Percentiles rank a stretch among this genome's conserved stretches.
Evolutionary conservation across 1,140 invertebrate genomes (phyloP).

Genomic region (Orussus abietinus): DNA sequence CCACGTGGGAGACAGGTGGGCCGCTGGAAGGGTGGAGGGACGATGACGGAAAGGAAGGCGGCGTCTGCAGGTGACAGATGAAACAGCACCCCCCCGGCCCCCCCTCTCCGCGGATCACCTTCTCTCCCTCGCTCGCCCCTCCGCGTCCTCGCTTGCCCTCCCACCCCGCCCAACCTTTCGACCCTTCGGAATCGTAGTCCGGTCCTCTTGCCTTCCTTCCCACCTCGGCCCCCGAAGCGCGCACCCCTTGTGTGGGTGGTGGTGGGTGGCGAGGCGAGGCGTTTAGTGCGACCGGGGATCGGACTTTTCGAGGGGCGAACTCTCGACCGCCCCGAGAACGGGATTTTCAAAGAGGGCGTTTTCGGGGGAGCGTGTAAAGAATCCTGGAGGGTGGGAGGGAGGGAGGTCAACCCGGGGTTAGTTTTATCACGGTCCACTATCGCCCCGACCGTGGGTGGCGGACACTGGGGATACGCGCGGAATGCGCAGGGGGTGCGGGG

Average conservation of each 20-base stretch:
- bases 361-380: too few relatives aligned
- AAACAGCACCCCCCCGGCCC: conserved; percentile 45
- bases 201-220: conserved; percentile 9
- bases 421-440: conserved; percentile 27
- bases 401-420: conserved; percentile 19
- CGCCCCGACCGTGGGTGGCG: conserved; percentile 20
- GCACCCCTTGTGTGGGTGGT: conserved; percentile 2
- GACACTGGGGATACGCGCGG: conserved; percentile 35
- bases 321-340: too few relatives aligned
- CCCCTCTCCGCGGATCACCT: conserved; percentile 17
- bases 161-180: conserved; percentile 6
- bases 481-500: conserved; percentile 22
- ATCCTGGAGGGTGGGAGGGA: conserved; percentile 7
- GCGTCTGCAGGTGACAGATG: conserved; percentile 55
- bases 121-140: conserved; percentile 25
- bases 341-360: too few relatives aligned
- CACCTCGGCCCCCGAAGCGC: conserved; percentile 12
- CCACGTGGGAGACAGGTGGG: conserved; percentile 18
- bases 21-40: conserved; percentile 33
- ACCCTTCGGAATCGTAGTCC: conserved; percentile 4
- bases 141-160: conserved; percentile 16
- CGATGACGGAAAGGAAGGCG: conserved; percentile 54
- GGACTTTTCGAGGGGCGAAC: too few relatives aligned
- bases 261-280: too few relatives aligned
- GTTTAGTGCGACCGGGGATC: too few relatives aligned